phyloP scores from a whole-genome alignment of 2,113 vertebrate genomes.

The Macaca mulatta region DNA sequence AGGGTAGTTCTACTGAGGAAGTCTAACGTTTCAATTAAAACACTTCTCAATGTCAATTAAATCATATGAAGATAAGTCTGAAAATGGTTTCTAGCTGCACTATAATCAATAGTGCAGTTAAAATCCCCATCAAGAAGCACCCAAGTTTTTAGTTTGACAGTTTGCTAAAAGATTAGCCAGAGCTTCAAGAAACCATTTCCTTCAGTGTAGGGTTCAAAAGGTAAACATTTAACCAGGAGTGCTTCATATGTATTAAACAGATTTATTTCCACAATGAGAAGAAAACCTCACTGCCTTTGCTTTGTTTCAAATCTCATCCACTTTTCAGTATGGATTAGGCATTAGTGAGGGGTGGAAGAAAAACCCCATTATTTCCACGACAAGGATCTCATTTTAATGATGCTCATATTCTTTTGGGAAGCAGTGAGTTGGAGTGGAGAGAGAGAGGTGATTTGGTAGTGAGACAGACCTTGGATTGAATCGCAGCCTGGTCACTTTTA shows the following conservation, averaged over 20 bases:
- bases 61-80: constrained; percentile 76
- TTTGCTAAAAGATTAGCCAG: constrained; percentile 79
- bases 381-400: constrained; percentile 35
- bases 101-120: constrained; percentile 80
- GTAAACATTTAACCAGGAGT: constrained; percentile 72
- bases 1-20: constrained; percentile 71
- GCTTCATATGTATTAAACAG: constrained; percentile 46
- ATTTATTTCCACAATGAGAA: constrained; percentile 56
- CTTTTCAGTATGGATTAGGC: constrained; percentile 62
- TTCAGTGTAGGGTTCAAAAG: constrained; percentile 71
- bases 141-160: constrained; percentile 75
- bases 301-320: constrained; percentile 13
- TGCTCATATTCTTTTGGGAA: constrained; percentile 9
- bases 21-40: constrained; percentile 81
- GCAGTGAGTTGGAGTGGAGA: neutral
- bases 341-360: constrained; percentile 65
- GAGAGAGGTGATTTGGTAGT: neutral
- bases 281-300: constrained; percentile 35
- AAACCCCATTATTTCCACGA: constrained; percentile 60
- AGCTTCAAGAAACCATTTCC: constrained; percentile 73
- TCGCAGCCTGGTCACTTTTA: neutral
- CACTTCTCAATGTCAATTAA: constrained; percentile 79
- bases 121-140: constrained; percentile 77
- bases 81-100: constrained; percentile 66
- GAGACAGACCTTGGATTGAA: neutral